These are phyloP conservation scores for Trachelus stipa DNA, from an alignment of 2,888 invertebrate genomes.

Conservation along the genomic window DNA sequence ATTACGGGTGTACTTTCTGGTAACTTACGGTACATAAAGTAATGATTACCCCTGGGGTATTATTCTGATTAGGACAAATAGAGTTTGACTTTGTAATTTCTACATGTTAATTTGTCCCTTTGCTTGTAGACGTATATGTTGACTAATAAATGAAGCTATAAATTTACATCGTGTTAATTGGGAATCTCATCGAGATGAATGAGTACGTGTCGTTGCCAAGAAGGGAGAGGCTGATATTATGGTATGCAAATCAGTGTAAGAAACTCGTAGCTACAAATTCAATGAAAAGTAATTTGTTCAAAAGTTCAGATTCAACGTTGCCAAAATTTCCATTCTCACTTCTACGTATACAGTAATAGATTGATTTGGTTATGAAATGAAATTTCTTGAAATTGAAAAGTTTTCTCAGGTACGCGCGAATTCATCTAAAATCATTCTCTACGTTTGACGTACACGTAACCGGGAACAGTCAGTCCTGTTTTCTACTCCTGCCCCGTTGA, in stretches of 20 bases:
- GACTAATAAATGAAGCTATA: background rate
- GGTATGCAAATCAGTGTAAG: background rate
- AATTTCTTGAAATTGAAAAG: conserved; percentile 23
- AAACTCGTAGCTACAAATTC: background rate
- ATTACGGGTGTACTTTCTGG: background rate
- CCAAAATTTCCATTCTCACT: background rate
- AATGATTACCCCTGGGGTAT: background rate
- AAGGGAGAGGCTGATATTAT: background rate
- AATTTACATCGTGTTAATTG: background rate
- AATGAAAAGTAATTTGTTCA: background rate
- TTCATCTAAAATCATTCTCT: background rate
- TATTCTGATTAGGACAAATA: background rate
- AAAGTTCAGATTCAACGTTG: background rate
- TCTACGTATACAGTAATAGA: background rate
- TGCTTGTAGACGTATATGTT: background rate
- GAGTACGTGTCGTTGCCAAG: background rate
- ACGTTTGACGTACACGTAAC: no score
- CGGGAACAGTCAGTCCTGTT: background rate
- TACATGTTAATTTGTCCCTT: background rate
- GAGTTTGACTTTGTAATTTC: background rate
- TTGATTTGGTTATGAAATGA: conserved; percentile 14
- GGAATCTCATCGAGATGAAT: background rate
- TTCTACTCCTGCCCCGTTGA: background rate
- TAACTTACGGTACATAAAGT: background rate
- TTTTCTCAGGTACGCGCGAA: conserved; percentile 8